Conservation (phyloP, 2,888 invertebrate species). For the Heliconius charithonia region DNA sequence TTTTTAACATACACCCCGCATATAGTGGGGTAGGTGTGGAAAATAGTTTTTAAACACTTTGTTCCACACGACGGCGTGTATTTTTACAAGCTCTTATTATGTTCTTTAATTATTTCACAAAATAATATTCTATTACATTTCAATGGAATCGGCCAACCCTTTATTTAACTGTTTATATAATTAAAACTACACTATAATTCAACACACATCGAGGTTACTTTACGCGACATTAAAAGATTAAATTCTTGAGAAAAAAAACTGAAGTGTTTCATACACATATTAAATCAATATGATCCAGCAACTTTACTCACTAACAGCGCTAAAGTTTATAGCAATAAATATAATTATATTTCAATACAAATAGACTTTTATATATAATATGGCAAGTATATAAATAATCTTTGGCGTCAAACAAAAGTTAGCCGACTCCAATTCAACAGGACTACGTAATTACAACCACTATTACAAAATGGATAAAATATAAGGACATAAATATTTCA, state of each 20-base stretch:
- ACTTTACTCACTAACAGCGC: background rate
- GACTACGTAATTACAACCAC: background rate
- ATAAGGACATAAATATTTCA: no score
- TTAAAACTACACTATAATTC: background rate
- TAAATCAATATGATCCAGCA: background rate
- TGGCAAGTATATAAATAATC: slow-evolving; percentile 16
- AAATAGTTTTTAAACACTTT: no score
- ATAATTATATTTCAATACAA: slow-evolving; percentile 3
- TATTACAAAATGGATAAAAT: background rate
- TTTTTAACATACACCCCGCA: no score
- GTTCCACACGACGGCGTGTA: no score
- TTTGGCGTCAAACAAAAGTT: slow-evolving; percentile 18
- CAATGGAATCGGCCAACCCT: background rate
- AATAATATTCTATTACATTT: background rate
- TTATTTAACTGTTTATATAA: background rate
- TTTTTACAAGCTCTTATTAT: no score
- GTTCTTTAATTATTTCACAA: background rate
- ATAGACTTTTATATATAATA: slow-evolving; percentile 12
- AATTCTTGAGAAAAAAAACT: background rate
- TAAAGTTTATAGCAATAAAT: background rate
- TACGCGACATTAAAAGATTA: background rate
- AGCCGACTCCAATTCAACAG: background rate
- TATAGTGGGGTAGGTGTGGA: no score
- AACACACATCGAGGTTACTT: background rate
- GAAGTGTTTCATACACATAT: background rate